A percentile compares a stretch with the other conserved stretches of the same genome.
These are phyloP conservation scores for Stenchaetothrips biformis DNA, from an alignment of 2,888 invertebrate species.

Conservation along the genomic window DNA sequence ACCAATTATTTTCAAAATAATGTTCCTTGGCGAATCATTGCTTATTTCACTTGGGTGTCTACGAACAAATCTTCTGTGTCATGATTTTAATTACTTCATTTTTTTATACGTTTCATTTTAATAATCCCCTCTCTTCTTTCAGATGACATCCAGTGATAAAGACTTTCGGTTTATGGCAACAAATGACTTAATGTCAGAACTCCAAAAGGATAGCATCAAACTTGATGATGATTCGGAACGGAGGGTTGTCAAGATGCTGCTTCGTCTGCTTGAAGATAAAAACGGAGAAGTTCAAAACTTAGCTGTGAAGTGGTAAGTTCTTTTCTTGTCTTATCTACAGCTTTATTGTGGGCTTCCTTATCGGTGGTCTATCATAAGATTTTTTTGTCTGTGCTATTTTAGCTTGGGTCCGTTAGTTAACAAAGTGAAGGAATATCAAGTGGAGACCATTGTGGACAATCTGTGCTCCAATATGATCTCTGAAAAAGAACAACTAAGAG, in stretches of 20 bases:
- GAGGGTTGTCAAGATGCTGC: constrained; percentile 95
- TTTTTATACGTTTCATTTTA: constrained; percentile 26
- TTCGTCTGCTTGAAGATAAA: constrained; percentile 92
- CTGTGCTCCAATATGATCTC: constrained; percentile 96
- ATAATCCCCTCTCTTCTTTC: constrained; percentile 37
- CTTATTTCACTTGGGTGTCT: constrained; percentile 7
- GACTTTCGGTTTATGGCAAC: constrained; percentile 99
- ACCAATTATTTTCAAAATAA: not conserved
- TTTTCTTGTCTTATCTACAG: constrained; percentile 34
- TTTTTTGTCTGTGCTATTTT: constrained; percentile 38
- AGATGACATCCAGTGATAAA: constrained; percentile 96
- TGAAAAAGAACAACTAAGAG: constrained; percentile 91
- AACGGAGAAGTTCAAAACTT: constrained; percentile 99
- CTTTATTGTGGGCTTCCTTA: constrained; percentile 29
- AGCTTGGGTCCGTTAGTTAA: constrained; percentile 95
- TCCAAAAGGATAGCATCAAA: constrained; percentile 98
- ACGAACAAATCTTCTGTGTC: constrained; percentile 1
- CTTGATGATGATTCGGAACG: constrained; percentile 98
- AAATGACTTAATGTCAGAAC: constrained; percentile 97
- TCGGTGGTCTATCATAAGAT: constrained; percentile 22
- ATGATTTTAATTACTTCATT: constrained; percentile 12
- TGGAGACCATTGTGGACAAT: constrained; percentile 95
- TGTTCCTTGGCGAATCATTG: not conserved
- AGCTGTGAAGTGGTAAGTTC: constrained; percentile 88
- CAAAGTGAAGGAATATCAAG: constrained; percentile 96